Conservation (phyloP, 2,888 invertebrate species). For the Oxycera nigricornis region DNA sequence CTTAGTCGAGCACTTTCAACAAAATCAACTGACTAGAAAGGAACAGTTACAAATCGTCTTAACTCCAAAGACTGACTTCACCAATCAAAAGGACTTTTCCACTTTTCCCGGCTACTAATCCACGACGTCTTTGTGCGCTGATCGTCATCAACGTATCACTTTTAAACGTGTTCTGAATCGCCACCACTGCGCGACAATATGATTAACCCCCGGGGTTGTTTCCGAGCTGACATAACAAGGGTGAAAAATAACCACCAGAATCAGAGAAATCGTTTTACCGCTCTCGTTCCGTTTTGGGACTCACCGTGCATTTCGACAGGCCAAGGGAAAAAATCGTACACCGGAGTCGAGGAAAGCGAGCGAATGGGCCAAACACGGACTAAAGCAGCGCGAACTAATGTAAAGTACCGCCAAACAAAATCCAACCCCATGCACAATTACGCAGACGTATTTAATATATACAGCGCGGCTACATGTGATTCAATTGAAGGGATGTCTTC, state of each 20-base stretch:
- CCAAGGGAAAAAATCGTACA: too few species aligned
- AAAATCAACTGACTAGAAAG: background rate
- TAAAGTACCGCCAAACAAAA: constrained; percentile 42
- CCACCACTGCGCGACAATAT: constrained; percentile 44
- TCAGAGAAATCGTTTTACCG: constrained; percentile 28
- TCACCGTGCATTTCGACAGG: too few species aligned
- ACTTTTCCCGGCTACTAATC: background rate
- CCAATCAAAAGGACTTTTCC: background rate
- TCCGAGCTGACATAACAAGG: constrained; percentile 37
- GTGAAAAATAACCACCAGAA: constrained; percentile 33
- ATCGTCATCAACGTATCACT: constrained; percentile 44
- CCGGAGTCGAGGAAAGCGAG: constrained; percentile 5
- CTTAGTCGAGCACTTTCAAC: too few species aligned
- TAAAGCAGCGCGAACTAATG: constrained; percentile 36
- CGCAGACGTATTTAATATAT: constrained; percentile 40
- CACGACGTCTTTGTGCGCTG: background rate
- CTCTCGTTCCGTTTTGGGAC: constrained; percentile 26
- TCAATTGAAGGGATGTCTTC: constrained; percentile 40
- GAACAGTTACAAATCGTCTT: background rate
- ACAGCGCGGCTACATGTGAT: constrained; percentile 21
- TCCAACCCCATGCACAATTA: constrained; percentile 47
- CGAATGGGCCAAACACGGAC: constrained; percentile 28
- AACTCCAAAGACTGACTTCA: background rate
- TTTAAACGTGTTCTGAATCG: constrained; percentile 47
- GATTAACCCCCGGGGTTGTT: constrained; percentile 47